Base-by-base conservation (phyloP, 2,797 vertebrate genomes). In the Chaetodon trifasciatus region DNA sequence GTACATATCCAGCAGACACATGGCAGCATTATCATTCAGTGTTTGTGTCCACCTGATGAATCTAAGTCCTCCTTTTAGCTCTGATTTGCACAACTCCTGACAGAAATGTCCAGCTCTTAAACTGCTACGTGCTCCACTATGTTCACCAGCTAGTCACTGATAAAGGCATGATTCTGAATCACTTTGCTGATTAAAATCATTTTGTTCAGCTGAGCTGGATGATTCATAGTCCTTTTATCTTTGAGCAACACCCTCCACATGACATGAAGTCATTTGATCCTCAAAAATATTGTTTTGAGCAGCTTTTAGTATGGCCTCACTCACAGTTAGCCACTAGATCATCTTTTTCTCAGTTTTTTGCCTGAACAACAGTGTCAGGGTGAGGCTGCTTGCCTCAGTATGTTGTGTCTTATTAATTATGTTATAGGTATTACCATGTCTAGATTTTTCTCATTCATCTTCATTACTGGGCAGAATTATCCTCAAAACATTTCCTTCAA, bases 401-500 rank as follows among this genome's bases (percentile, higher is more conserved):
- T 49, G 17, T 5, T 1, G 13, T 24, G 5, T 32, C 10, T 32
- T 76, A 39, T 32, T 62, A 9, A 37, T 71, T 47, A 39, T 40
- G 42, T 15, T 67, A n/a, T 6, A 35, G 8, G 28, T 70, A 28
- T 64, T 70, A 32, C 19, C 35, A 37, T n/a, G 40, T 71, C 49
- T 28, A 15, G 24, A 21, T 28, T 72, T 39, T 28, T 55, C 47
- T 71, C 13, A 58, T 68, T 47, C 16, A 52, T 49, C 49, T 60
- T 50, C 39, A 49, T 65, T 32, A 39, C 9, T 53, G 8, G 35
- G 72, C 16, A 40, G 4, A 35, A 68, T 76, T 42, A 62, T 44
- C 6, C 28, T n/a, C 9, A 68, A 53, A 53, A 44, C 8, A 57
- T 39, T 39, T 78, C 6, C 62, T 66, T 64, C 24, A 40, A 71